Evolutionary conservation across 2,113 vertebrate genomes (phyloP).

Genomic region (Chaetura pelagica): DNA sequence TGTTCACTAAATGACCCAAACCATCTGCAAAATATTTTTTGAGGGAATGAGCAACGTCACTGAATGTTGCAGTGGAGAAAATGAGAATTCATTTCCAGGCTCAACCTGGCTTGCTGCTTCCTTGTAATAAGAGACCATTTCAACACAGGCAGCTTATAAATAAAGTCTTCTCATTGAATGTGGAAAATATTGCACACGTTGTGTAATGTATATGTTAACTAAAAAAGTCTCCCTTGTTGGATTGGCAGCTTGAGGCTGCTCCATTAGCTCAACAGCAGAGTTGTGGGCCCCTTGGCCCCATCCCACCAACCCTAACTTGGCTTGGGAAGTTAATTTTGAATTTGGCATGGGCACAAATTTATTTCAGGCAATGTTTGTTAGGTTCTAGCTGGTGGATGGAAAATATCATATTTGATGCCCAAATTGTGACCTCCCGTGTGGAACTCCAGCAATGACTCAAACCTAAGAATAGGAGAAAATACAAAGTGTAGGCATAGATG

Average conservation of each 20-base stretch:
- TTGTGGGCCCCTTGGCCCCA: conserved; percentile 56
- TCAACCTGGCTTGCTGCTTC: conserved; percentile 62
- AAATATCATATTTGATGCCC: conserved; percentile 45
- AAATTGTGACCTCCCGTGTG: conserved; percentile 48
- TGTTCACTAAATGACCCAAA: background rate
- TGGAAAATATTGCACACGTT: conserved; percentile 71
- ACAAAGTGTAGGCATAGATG: background rate
- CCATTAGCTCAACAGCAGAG: conserved; percentile 62
- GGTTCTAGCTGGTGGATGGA: conserved; percentile 39
- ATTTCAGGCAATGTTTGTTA: conserved; percentile 66
- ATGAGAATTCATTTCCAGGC: conserved; percentile 54
- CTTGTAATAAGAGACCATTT: conserved; percentile 67
- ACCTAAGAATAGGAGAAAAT: background rate
- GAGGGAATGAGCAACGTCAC: conserved; percentile 31
- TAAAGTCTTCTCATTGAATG: conserved; percentile 67
- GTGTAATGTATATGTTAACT: conserved; percentile 68
- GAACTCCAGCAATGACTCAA: conserved; percentile 1
- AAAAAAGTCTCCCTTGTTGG: conserved; percentile 59
- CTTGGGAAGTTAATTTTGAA: conserved; percentile 68
- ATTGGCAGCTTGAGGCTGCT: conserved; percentile 59
- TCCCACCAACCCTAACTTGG: conserved; percentile 34
- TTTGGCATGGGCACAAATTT: conserved; percentile 61
- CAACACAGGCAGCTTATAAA: conserved; percentile 70
- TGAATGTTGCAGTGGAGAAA: conserved; percentile 42
- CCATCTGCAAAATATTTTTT: conserved; percentile 44